Evolutionary conservation across 2,797 vertebrate genomes (phyloP).

Genomic region (Emys orbicularis): DNA sequence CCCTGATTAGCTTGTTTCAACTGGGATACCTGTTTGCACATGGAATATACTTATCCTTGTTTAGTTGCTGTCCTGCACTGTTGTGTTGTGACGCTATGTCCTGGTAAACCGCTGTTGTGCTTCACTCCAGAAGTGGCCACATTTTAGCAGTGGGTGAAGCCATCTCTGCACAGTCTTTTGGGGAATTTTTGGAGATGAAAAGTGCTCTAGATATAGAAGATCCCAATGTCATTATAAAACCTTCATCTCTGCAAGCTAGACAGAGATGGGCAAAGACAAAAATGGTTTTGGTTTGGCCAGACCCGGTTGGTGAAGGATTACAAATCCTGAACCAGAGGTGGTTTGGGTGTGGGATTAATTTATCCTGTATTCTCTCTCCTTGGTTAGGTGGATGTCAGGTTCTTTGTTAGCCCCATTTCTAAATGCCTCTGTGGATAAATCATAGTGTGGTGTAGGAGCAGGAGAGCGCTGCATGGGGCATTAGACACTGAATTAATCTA

Average conservation of each 20-base stretch:
- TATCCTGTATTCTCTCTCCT: neutral
- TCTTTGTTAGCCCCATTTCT: accelerated
- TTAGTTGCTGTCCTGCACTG: neutral
- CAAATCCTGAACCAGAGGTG: neutral
- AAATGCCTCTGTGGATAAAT: neutral
- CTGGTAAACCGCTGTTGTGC: neutral
- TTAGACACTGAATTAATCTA: neutral
- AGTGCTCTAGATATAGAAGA: neutral
- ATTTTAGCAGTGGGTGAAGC: accelerated
- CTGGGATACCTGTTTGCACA: neutral
- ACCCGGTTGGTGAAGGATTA: neutral
- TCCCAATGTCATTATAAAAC: neutral
- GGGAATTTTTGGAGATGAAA: neutral
- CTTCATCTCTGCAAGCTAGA: accelerated
- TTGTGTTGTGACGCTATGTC: neutral
- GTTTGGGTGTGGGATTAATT: neutral
- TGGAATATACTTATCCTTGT: neutral
- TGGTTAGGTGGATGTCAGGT: accelerated
- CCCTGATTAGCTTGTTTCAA: neutral
- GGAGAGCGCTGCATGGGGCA: slow-evolving; percentile 3
- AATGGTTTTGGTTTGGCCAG: neutral
- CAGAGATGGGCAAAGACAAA: neutral
- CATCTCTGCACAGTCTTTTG: accelerated
- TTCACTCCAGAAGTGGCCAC: neutral
- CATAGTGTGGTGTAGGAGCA: neutral